phyloP scores from a whole-genome alignment of 2,113 vertebrate species.

The Emydura subglobosa region DNA sequence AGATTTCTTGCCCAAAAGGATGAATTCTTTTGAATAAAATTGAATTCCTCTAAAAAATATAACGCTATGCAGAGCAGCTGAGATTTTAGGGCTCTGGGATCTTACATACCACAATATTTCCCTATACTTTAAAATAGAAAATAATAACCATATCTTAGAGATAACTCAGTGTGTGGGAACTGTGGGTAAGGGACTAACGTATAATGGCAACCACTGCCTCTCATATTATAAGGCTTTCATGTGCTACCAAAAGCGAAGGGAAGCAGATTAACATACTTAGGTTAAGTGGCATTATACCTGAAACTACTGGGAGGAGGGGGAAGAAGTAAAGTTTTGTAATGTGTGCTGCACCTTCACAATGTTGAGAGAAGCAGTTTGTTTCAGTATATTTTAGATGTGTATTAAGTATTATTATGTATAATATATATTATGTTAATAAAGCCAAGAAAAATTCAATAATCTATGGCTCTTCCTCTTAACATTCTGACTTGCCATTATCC shows the following conservation, averaged over 20 bases:
- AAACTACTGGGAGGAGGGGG: slow-evolving; percentile 2
- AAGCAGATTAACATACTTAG: slow-evolving; percentile 40
- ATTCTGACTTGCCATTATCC: slow-evolving; percentile 13
- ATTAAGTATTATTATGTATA: not conserved
- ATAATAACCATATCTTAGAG: slow-evolving; percentile 27
- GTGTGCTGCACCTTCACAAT: slow-evolving; percentile 12
- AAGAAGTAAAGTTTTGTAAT: slow-evolving; percentile 17
- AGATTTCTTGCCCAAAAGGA: fast-evolving
- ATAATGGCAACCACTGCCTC: not conserved
- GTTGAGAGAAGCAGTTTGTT: slow-evolving; percentile 38
- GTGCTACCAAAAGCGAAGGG: slow-evolving; percentile 14
- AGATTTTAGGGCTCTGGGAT: not conserved
- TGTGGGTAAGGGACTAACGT: not conserved
- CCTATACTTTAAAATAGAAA: not conserved
- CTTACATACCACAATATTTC: not conserved
- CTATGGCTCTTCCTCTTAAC: slow-evolving; percentile 49
- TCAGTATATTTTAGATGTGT: slow-evolving; percentile 9
- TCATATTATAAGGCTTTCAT: slow-evolving; percentile 34
- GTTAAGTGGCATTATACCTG: slow-evolving; percentile 56
- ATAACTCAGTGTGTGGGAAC: slow-evolving; percentile 20
- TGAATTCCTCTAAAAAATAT: not conserved
- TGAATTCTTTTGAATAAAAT: fast-evolving
- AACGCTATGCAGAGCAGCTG: fast-evolving
- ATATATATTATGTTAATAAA: slow-evolving; percentile 43
- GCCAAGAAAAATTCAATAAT: slow-evolving; percentile 30